These are phyloP conservation scores for Helleia helle DNA, from an alignment of 2,888 invertebrate genomes.

Conservation along the genomic window DNA sequence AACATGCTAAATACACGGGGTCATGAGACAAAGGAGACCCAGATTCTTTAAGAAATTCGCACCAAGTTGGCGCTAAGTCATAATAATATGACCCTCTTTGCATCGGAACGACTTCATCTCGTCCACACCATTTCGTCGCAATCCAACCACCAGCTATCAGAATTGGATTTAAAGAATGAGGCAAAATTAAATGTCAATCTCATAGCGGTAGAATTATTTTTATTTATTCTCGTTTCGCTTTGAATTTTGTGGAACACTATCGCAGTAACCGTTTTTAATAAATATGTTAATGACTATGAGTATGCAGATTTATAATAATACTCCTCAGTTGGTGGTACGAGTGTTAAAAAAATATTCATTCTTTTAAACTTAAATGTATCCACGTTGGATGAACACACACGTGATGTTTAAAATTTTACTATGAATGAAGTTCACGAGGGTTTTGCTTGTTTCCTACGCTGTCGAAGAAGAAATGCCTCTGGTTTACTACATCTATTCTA, in stretches of 20 bases:
- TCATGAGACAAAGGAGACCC: conserved; percentile 10
- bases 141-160: conserved; percentile 14
- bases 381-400: no score
- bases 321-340: no score
- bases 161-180: conserved; percentile 2
- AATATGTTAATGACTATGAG: background rate
- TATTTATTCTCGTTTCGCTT: no score
- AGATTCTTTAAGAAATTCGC: conserved; percentile 20
- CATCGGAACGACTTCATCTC: conserved; percentile 20
- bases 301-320: no score
- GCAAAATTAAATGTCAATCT: background rate
- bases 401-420: no score
- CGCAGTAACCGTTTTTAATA: background rate
- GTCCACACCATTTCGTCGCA: conserved; percentile 12
- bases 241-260: background rate
- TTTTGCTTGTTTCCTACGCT: no score
- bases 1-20: background rate
- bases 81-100: conserved; percentile 20
- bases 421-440: no score
- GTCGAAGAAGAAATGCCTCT: no score
- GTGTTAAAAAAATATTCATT: no score
- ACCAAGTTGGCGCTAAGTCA: conserved; percentile 15
- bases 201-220: no score
- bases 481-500: no score
- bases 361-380: no score